Base-by-base conservation (phyloP, 2,888 invertebrate genomes). In the Zygothrica quintamaculata region DNA sequence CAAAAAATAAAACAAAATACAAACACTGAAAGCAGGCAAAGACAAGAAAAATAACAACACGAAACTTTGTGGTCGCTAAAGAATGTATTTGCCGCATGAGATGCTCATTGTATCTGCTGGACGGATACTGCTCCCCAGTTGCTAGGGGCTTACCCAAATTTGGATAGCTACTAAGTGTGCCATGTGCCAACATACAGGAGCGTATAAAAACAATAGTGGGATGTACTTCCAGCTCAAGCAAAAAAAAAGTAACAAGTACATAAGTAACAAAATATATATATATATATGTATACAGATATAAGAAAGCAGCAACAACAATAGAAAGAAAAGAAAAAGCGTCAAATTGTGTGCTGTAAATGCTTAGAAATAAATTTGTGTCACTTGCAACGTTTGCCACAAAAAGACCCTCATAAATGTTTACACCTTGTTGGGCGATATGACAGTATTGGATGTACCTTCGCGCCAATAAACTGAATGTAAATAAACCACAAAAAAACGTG, bases 361-460 rank as follows among this genome's bases (percentile, higher is more conserved):
- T 81, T 74, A 68, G 80, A 81, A 86, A 81, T 86, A 80, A 81
- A 81, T 81, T 86, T 80, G 80, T 74, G 84, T 81, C 84, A 77
- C 77, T 66, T 69, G 80, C 68, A 80, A 65, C 61, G 65, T 68
- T 31, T 61, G 47, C 72, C 73, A 65, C 72, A 65, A 53, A 51
- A 47, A 56, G 44, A 68, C 64, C 66, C 70, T 64, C 82, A 78
- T 76, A 87, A 77, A 75, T 79, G 80, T 72, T 82, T 71, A 77
- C 77, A 71, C 72, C 75, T 73, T 72, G 71, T 65, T 50, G 52
- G 56, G 55, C 65, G 61, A 64, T 43, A 48, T 59, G 31, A 43
- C 9, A 22, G 18, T 22, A 22, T 22, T 22, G 5, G 18, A 33
- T 9, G 51, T 18, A 48, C 37, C 46, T 15, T 26, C 40, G 29